Evolutionary conservation across 2,113 vertebrate species (phyloP).

Genomic region (Cygnus buccinator): DNA sequence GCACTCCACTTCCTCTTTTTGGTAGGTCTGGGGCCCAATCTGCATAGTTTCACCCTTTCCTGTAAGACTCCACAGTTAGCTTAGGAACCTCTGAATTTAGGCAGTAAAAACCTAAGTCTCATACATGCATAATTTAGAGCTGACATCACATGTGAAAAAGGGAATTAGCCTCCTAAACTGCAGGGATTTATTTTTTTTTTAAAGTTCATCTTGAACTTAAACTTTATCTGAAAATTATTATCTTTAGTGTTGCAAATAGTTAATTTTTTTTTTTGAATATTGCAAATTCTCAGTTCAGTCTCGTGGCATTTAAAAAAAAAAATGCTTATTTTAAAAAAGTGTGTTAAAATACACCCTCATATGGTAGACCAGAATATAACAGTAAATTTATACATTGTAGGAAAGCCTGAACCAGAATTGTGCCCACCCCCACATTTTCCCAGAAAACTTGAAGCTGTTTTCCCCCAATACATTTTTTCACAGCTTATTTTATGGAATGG

Average conservation of each 20-base stretch:
- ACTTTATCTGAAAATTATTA: not conserved
- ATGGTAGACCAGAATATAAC: not conserved
- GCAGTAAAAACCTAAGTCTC: not conserved
- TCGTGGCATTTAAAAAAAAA: not conserved
- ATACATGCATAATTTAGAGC: not conserved
- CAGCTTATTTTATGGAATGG: not conserved
- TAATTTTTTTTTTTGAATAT: not conserved
- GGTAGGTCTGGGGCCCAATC: not conserved
- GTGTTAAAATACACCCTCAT: not conserved
- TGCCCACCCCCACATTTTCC: not conserved
- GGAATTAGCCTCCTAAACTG: not conserved
- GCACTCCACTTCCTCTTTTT: not conserved
- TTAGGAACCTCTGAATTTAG: not conserved
- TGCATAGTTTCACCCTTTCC: not conserved
- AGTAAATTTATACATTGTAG: not conserved
- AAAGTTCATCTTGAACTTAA: not conserved
- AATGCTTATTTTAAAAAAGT: not conserved
- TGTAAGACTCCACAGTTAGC: not conserved
- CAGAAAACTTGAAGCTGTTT: not conserved
- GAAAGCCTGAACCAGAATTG: not conserved
- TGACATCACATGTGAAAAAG: not conserved
- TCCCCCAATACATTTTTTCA: not conserved
- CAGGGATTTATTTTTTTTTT: not conserved
- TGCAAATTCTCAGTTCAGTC: not conserved
- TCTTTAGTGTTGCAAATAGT: not conserved